These are phyloP conservation scores for Physeter macrocephalus DNA, from an alignment of 2,113 vertebrate genomes.

Conservation along the genomic window DNA sequence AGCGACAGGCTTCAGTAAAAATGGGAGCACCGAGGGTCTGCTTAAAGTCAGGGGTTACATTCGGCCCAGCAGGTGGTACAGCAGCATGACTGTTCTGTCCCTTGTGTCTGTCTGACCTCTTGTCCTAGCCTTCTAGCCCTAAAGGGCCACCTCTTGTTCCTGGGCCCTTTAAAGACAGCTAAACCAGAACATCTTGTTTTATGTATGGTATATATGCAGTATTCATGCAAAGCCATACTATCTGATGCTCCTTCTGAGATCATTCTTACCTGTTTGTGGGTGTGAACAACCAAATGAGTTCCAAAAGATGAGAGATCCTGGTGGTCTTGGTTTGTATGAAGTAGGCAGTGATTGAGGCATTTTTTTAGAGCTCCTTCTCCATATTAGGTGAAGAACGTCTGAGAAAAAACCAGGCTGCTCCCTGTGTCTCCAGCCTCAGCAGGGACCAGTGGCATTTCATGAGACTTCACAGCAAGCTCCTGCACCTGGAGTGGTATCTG, in stretches of 20 bases:
- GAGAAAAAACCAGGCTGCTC: background rate
- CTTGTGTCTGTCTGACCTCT: background rate
- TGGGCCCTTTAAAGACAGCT: background rate
- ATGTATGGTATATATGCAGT: fast-evolving
- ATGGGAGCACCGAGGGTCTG: fast-evolving
- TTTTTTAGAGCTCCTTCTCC: background rate
- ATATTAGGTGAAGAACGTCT: background rate
- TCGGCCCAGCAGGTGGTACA: conserved; percentile 69
- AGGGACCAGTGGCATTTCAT: background rate
- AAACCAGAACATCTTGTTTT: background rate
- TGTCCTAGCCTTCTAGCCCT: background rate
- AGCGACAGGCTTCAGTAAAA: background rate
- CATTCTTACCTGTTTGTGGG: background rate
- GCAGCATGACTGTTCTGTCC: background rate
- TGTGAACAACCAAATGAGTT: background rate
- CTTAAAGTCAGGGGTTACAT: fast-evolving
- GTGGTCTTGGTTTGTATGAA: background rate
- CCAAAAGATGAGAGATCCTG: background rate
- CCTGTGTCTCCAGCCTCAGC: background rate
- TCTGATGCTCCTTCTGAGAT: background rate
- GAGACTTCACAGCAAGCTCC: background rate
- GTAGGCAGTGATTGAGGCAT: background rate
- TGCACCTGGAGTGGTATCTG: too few relatives aligned
- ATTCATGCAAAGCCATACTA: background rate
- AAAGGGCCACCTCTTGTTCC: background rate